These are phyloP conservation scores for Myotis planiceps DNA, from an alignment of 2,797 vertebrate genomes.

Conservation along the genomic window DNA sequence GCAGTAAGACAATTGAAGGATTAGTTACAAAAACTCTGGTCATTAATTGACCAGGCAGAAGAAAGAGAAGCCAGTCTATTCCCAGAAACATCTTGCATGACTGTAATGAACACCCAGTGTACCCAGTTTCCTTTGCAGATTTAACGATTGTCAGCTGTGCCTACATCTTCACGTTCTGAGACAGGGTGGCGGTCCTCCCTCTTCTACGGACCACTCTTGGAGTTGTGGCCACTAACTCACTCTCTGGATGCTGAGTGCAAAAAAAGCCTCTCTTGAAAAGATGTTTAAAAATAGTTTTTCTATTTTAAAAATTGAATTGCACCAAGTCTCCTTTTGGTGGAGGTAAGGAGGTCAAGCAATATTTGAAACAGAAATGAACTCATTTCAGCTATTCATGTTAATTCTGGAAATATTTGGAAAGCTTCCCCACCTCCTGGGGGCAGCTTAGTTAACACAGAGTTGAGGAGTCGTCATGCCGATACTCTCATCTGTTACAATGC, in stretches of 20 bases:
- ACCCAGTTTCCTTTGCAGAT: slow-evolving; percentile 77
- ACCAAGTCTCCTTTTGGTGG: not conserved
- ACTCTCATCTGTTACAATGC: not conserved
- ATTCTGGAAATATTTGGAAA: not conserved
- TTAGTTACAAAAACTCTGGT: slow-evolving; percentile 72
- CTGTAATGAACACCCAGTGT: slow-evolving; percentile 76
- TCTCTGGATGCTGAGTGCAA: not conserved
- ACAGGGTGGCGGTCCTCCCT: not conserved
- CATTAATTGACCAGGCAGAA: slow-evolving; percentile 73
- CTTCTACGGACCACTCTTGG: not conserved
- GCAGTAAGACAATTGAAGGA: slow-evolving; percentile 72
- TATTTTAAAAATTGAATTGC: slow-evolving; percentile 10
- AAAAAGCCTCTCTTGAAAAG: not conserved
- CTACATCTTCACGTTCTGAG: slow-evolving; percentile 57
- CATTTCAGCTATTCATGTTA: not conserved
- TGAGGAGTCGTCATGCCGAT: not conserved
- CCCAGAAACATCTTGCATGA: slow-evolving; percentile 78
- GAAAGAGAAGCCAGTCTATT: slow-evolving; percentile 79
- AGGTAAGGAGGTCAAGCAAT: not conserved
- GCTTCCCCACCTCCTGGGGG: not conserved
- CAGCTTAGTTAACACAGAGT: not conserved
- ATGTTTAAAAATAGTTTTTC: slow-evolving; percentile 28
- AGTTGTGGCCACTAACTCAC: not conserved
- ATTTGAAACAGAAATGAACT: not conserved
- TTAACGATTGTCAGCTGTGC: slow-evolving; percentile 71